Conservation (phyloP, 2,888 invertebrate genomes). For the Drosophila vallismaia region DNA sequence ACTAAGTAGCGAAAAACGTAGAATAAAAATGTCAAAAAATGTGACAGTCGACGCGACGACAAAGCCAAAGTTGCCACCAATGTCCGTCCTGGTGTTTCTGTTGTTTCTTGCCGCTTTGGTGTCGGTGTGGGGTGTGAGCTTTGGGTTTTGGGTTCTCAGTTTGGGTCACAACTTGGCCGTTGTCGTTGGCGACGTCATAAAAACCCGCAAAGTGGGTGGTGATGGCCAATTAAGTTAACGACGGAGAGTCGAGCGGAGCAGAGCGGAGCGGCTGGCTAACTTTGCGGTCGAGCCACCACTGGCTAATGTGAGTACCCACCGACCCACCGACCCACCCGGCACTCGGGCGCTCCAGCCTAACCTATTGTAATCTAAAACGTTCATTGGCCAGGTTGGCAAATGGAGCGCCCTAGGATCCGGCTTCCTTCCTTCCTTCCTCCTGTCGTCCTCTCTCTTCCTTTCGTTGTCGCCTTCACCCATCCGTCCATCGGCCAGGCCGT, state of each 20-base stretch:
- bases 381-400: constrained; percentile 61
- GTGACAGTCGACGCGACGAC: constrained; percentile 65
- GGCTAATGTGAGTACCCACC: constrained; percentile 37
- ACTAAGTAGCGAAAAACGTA: constrained; percentile 65
- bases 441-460: no score
- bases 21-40: constrained; percentile 79
- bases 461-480: constrained; percentile 34
- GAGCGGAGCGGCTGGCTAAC: constrained; percentile 52
- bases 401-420: constrained; percentile 43
- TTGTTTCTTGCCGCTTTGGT: constrained; percentile 30
- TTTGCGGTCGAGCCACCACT: constrained; percentile 61
- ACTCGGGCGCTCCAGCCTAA: constrained; percentile 48
- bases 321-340: constrained; percentile 8
- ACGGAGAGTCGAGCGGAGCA: constrained; percentile 51
- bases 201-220: constrained; percentile 76
- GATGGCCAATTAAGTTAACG: constrained; percentile 78
- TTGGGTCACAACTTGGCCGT: constrained; percentile 35
- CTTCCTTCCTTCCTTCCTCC: constrained; percentile 61
- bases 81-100: constrained; percentile 32
- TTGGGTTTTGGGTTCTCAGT: constrained; percentile 28
- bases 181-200: constrained; percentile 60
- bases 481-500: constrained; percentile 24
- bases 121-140: constrained; percentile 30
- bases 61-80: constrained; percentile 40
- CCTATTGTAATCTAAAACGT: constrained; percentile 81